Conservation (phyloP, 1,140 invertebrate genomes). For the Harpegnathos saltator region DNA sequence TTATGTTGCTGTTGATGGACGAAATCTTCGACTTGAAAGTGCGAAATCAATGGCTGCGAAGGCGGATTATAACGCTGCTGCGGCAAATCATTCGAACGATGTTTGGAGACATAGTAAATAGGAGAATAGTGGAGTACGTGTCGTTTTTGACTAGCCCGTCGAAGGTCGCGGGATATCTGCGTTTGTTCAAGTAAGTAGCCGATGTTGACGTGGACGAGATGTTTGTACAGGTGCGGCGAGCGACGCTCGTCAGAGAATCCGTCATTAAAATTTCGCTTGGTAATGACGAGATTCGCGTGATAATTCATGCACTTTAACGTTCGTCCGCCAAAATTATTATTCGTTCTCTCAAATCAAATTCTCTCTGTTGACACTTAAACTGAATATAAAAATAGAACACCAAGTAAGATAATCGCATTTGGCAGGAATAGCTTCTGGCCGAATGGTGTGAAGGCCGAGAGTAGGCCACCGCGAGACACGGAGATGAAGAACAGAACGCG, state of each 20-base stretch:
- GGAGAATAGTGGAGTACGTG: constrained; percentile 96
- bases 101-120: constrained; percentile 94
- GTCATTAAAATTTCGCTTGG: neutral
- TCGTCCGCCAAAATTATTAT: neutral
- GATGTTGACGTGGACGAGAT: neutral
- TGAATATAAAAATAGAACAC: too few relatives aligned
- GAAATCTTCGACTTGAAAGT: constrained; percentile 96
- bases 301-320: neutral
- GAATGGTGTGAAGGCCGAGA: constrained; percentile 89
- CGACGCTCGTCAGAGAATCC: neutral
- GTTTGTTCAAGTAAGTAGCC: constrained; percentile 92
- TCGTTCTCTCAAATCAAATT: too few relatives aligned
- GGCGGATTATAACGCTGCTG: constrained; percentile 92
- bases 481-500: constrained; percentile 92
- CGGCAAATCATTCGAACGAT: constrained; percentile 93
- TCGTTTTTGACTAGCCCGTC: constrained; percentile 95
- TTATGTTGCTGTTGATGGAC: constrained; percentile 94
- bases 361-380: neutral
- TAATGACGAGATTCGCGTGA: neutral
- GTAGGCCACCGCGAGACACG: constrained; percentile 88
- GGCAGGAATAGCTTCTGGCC: constrained; percentile 93
- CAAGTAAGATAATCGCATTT: constrained; percentile 39
- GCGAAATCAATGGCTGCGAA: constrained; percentile 94
- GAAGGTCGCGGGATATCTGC: constrained; percentile 95
- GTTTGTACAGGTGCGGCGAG: constrained; percentile 38